Conservation (phyloP, 2,113 vertebrate genomes). For the Phalacrocorax brasilianus region DNA sequence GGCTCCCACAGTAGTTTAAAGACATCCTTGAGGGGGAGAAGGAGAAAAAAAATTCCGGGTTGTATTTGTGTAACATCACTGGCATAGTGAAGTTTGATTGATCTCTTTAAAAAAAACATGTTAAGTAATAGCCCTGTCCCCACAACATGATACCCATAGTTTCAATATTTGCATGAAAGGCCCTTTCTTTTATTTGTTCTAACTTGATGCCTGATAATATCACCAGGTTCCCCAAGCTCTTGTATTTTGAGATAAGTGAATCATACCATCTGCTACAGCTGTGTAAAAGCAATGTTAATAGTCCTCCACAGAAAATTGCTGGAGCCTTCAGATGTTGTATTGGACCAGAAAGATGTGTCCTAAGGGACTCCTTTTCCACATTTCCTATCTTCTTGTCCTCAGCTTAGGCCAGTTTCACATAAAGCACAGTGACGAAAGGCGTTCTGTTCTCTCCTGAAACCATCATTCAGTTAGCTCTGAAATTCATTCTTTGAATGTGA, state of each 20-base stretch:
- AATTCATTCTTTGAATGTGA: neutral
- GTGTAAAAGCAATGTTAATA: constrained; percentile 45
- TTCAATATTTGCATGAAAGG: constrained; percentile 33
- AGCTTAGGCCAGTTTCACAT: neutral
- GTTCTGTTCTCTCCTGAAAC: neutral
- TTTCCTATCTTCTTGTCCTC: constrained; percentile 1
- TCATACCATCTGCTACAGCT: constrained; percentile 64
- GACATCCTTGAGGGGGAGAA: neutral
- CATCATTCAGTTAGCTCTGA: neutral
- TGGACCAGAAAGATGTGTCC: constrained; percentile 22
- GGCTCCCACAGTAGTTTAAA: neutral
- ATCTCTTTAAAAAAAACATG: neutral
- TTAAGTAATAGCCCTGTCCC: neutral
- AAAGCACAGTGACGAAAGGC: neutral
- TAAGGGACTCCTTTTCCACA: constrained; percentile 6
- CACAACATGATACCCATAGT: neutral
- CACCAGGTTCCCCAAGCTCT: constrained; percentile 44
- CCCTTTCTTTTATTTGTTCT: constrained; percentile 38
- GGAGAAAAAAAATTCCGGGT: neutral
- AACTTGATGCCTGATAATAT: constrained; percentile 36
- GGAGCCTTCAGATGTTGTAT: neutral
- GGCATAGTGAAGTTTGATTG: neutral
- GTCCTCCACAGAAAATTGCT: constrained; percentile 43
- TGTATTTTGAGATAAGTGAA: constrained; percentile 59
- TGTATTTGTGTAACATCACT: neutral